Evolutionary conservation across 2,797 vertebrate genomes (phyloP), one percentile per base, ranked within the genome.

Genomic region (Sebastes variabilis): DNA sequence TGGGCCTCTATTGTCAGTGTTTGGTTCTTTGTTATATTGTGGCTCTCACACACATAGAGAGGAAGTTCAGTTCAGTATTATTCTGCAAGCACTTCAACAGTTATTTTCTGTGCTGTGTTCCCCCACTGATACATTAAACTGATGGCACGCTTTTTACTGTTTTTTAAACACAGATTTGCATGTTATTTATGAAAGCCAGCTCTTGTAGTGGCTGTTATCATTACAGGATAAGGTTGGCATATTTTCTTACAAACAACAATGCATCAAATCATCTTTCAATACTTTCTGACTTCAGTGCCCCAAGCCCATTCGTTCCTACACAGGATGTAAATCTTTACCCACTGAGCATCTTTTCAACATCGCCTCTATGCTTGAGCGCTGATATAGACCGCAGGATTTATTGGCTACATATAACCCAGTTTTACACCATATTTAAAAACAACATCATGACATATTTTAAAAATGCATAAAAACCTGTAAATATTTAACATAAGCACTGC

Each of bases 1-100:
- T 8, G 14, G 8, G 5, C 46, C n/a, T 72, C 42, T 73, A 54
- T 76, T 82, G 79, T 87, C 74, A 20, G 27, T 24, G 25, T 85
- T 77, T 59, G 59, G 8, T 80, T 38, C 27, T 32, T 64, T 82
- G 12, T 76, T 80, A 62, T 69, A 38, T 59, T 70, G 66, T 55
- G 18, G 16, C 22, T 79, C 55, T 64, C 46, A 29, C 22, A 49
- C 29, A 49, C 59, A 46, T 20, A 8, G 14, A 42, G 54, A 69
- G 24, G 10, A 69, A 42, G 42, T 16, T 75, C 24, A 46, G 22
- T 4, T n/a, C 27, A n/a, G n/a, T 72, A 68, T 82, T 74, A 60
- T 38, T 70, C 58, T 75, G 16, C 13, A 55, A 70, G 46, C 62
- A 46, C 61, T 75, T 49, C 5, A 66, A 12, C 59, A 38, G 34